phyloP scores from a whole-genome alignment of 2,113 vertebrate genomes.

The Coturnix japonica region DNA sequence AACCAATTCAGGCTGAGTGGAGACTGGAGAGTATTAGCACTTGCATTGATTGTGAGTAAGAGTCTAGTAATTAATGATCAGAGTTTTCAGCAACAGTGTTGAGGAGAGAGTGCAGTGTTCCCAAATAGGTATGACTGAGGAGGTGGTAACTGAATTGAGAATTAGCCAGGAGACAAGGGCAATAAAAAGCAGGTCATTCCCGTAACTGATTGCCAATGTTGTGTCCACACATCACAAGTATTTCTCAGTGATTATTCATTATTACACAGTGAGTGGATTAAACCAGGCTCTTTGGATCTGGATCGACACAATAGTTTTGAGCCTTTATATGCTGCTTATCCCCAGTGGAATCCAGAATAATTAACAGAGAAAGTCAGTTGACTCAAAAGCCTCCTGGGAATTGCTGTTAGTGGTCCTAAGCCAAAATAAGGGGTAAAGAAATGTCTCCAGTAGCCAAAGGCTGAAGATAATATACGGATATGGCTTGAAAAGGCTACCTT shows the following conservation, averaged over 20 bases:
- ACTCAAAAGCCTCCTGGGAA: not conserved
- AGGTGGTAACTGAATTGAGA: conserved; percentile 9
- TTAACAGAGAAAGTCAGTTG: not conserved
- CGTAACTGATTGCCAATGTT: not conserved
- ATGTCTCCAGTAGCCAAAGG: not conserved
- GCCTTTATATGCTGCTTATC: not conserved
- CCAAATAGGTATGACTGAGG: not conserved
- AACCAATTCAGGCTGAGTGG: conserved; percentile 52
- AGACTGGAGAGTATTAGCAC: conserved; percentile 44
- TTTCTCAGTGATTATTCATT: not conserved
- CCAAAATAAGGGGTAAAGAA: not conserved
- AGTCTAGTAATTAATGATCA: conserved; percentile 64
- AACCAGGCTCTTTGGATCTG: not conserved
- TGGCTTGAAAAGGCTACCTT: not conserved
- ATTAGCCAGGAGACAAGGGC: conserved; percentile 8
- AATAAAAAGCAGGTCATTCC: not conserved
- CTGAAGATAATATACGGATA: not conserved
- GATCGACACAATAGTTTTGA: not conserved
- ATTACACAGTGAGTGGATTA: not conserved
- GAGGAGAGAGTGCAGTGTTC: not conserved
- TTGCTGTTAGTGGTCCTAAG: not conserved
- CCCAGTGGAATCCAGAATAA: not conserved
- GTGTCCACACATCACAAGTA: not conserved
- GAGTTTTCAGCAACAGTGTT: conserved; percentile 54
- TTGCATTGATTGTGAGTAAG: conserved; percentile 61